These are phyloP conservation scores for Pipistrellus pipistrellus DNA, from an alignment of 2,797 vertebrate genomes.

Conservation along the genomic window DNA sequence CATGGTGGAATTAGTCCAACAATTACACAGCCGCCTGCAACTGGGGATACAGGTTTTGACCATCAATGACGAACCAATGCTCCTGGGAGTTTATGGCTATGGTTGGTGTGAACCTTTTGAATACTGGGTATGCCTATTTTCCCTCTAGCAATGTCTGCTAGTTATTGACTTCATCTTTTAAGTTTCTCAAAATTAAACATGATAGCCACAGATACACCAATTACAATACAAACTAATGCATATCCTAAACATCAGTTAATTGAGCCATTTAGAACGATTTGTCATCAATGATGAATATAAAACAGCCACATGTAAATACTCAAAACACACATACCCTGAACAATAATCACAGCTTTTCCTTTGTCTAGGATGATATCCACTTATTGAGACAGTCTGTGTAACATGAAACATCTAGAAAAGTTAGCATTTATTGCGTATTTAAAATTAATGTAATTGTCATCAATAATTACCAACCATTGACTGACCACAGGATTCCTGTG, in stretches of 20 bases:
- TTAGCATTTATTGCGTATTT: not conserved
- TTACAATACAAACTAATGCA: not conserved
- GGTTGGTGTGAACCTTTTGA: not conserved
- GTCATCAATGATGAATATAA: not conserved
- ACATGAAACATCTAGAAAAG: not conserved
- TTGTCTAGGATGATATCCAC: not conserved
- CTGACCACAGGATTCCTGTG: not conserved
- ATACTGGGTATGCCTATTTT: not conserved
- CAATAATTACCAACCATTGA: not conserved
- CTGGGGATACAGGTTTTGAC: not conserved
- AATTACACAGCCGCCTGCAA: not conserved
- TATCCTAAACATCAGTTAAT: not conserved
- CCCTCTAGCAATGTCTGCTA: not conserved
- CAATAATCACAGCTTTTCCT: not conserved
- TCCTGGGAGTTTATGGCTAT: not conserved
- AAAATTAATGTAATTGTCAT: not conserved
- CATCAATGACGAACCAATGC: not conserved
- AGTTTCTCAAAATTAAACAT: not conserved
- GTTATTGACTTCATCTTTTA: not conserved
- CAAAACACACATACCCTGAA: not conserved
- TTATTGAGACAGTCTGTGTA: not conserved
- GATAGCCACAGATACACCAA: not conserved
- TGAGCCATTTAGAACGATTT: not conserved
- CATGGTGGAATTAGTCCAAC: not conserved
- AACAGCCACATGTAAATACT: not conserved